Conservation (phyloP, 1,140 invertebrate species). For the Ooceraea biroi region DNA sequence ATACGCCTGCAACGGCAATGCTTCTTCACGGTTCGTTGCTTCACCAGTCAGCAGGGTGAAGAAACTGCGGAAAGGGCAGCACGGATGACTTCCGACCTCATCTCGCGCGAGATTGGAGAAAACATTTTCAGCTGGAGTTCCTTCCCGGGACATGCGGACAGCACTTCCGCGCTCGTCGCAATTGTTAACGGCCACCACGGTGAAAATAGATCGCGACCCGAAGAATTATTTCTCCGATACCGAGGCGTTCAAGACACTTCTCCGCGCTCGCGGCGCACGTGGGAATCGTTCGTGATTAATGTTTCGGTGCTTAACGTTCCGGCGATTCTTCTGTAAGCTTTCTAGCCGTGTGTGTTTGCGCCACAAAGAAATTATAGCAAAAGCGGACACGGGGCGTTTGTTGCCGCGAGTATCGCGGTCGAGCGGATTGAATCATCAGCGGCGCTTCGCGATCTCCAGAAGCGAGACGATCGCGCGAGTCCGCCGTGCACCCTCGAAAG, state of each 20-base stretch:
- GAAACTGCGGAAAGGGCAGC: background rate
- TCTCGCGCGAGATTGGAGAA: background rate
- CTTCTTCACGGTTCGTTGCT: background rate
- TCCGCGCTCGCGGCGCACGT: conserved; percentile 25
- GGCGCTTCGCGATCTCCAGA: conserved; percentile 17
- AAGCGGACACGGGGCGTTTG: conserved; percentile 8
- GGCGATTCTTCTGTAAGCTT: conserved; percentile 1
- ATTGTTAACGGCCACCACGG: background rate
- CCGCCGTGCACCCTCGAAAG: conserved; percentile 55
- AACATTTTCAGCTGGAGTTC: background rate
- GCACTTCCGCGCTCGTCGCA: background rate
- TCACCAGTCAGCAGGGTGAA: background rate
- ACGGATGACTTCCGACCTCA: conserved; percentile 5
- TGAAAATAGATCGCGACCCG: background rate
- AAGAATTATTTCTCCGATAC: background rate
- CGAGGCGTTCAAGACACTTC: background rate
- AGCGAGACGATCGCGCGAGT: background rate
- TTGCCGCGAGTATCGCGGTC: conserved; percentile 30
- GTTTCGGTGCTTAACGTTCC: conserved; percentile 12
- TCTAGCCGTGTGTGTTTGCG: conserved; percentile 1
- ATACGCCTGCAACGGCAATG: background rate
- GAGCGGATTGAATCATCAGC: no score
- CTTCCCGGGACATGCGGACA: background rate
- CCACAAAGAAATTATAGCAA: conserved; percentile 5
- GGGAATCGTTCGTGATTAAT: conserved; percentile 36